Evolutionary conservation across 1,140 invertebrate genomes (phyloP), one percentile per base, ranked within the genome.

Genomic region (Gryllus bimaculatus): DNA sequence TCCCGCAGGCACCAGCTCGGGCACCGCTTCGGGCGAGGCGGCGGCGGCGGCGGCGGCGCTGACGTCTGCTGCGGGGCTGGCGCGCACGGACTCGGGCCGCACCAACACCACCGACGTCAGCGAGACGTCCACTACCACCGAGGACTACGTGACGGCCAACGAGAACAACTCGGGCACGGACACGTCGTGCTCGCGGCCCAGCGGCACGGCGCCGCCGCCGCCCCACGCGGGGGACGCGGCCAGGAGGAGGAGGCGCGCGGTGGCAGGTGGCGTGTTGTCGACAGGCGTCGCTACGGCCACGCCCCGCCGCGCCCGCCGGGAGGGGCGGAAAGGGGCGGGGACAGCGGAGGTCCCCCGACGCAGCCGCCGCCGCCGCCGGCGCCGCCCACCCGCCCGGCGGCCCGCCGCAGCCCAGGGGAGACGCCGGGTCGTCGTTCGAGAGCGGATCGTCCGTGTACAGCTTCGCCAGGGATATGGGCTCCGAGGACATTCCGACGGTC

Each of bases 121-220:
- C 10, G 93, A 95, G 86, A 92, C 91, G 81, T 95, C 94, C 79
- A 94, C 93, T 21, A 93, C 93, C 47, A 95, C 94, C 47, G 94
- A 96, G 84, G 94, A 96, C 84, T 96, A 96, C 85, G 91, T 94
- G 80, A 96, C 95, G 83, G 94, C 94, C 21, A 87, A 85, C 76
- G 87, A 88, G 75, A 85, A 86, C 84, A 94, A 92, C 85, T 94
- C 93, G 48, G 93, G 92, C 81, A 92, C 90, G 80, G 92, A 91
- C 78, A 82, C 80, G 4, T 79, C 80, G 12, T 66, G 54, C 18
- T 81, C 82, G 81, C 79, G 85, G 73, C 74, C 79, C 48, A 73
- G 83, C 74, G 76, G 82, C 81, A 81, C 75, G 10, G 74, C 21
- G 26, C 49, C n/a, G 86, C 86, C 49, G 86, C n/a, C 87, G 76